Base-by-base conservation (phyloP, 2,797 vertebrate genomes). In the Neostethus bicornis region DNA sequence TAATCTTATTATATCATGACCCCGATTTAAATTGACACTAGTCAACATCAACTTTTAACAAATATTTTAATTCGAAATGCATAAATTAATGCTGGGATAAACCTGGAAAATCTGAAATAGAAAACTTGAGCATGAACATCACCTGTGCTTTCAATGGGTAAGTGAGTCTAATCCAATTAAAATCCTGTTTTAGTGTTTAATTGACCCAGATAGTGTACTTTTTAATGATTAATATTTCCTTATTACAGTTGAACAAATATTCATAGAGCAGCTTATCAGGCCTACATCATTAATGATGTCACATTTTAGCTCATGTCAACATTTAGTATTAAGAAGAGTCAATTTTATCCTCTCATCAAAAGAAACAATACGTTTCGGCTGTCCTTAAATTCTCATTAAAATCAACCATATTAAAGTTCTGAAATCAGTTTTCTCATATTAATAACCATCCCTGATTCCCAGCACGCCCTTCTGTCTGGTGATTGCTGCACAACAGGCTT, bases 401-500 rank as follows among this genome's bases (percentile, higher is more conserved):
- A 16, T 37, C 37, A 56, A 29, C n/a, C 45, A 6, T 66, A 39
- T 57, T 32, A 51, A 14, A 42, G 38, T 46, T 59, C 42, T 52
- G 25, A 45, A 52, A 52, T 54, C 38, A 43, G 56, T 35, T 62
- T 50, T 59, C 29, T 14, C 43, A 45, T 38, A 58, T 55, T 57
- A 70, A 80, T 69, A 53, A 25, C 7, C 55, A 55, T 47, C 44
- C 38, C 44, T 62, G 73, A 77, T 83, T 75, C 68, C 91, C 91
- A 91, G 85, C 63, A 75, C 75, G 57, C 80, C 86, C 85, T 78
- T 87, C 78, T 85, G 84, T 83, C 79, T 41, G 84, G 78, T 81
- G 90, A 94, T 92, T 92, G 90, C 91, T 91, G 87, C 78, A 89
- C 91, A 93, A 90, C 75, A 82, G 85, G 75, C 87, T 90, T 91